Evolutionary conservation across 2,797 vertebrate species (phyloP), one percentile per base, ranked within the genome.

Genomic region (Chromis chromis): DNA sequence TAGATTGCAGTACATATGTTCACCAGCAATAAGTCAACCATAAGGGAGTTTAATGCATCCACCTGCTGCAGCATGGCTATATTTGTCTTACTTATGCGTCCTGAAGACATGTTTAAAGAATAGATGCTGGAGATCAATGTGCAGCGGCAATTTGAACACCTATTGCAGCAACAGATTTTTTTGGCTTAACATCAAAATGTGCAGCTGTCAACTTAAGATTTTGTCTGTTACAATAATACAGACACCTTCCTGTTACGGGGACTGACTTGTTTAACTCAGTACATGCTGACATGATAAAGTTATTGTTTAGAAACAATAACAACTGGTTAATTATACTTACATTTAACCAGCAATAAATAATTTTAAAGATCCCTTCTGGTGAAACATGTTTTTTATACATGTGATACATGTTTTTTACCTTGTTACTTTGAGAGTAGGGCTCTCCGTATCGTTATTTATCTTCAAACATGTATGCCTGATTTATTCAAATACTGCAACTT

Each of bases 1-100:
- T 63, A 64, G 64, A 81, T 81, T 60, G 61, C 19, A 62, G 44
- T 11, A 14, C 57, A 65, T 24, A 44, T 54, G 59, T 76, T 46
- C 7, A 64, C 46, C 36, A 63, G 44, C 14, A 22, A 58, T 40
- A 14, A 14, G 48, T 54, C n/a, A 60, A 24, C n/a, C 36, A 25
- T 31, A 14, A 33, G 12, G 44, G 28, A 57, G 40, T 56, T 61
- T 60, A 50, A 72, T 56, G 3, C 6, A 16, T 55, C 22, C 27
- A 58, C 25, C 44, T 58, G 27, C 44, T 60, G 55, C 24, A 61
- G 17, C 36, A 58, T 16, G 0, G 11, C 31, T 50, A 6, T 54
- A 46, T 53, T 6, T 60, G 8, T 49, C 12, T 19, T 27, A 28
- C 16, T 11, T 25, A 4, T 28, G 14, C 42, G 10, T 27, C 12